Evolutionary conservation across 2,888 invertebrate species (phyloP), one percentile per base, ranked within the genome.

Genomic region (Cryptophagus acutangulus): DNA sequence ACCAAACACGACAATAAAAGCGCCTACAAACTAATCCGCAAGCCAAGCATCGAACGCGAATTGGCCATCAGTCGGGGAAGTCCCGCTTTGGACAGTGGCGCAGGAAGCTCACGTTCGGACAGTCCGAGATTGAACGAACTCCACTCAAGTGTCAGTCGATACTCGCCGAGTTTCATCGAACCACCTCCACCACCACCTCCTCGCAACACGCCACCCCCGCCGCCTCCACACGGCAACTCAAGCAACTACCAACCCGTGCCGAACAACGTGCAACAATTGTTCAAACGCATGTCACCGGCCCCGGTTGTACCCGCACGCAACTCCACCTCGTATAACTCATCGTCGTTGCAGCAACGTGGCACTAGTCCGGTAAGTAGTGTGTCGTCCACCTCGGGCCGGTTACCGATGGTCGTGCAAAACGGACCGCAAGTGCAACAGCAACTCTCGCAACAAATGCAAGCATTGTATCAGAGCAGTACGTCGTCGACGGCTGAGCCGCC

Each of bases 1-100:
- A n/a, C n/a, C n/a, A n/a, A 79, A 50, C 31, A 15, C 41, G 12
- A 41, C 51, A 8, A 39, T 49, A 8, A 45, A 50, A 26, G 8
- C 40, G 13, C n/a, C 26, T 12, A 26, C 4, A 26, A 90, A 69
- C 74, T 91, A 33, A 88, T 84, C 50, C 78, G 91, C 36, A 91
- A 91, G 65, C 88, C 90, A 25, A 91, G 90, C 69, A 78, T 92
- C 51, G 92, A 92, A 71, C 78, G 89, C 34, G 90, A 90, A 66
- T 71, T 86, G 42, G 81, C 77, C 50, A 70, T 82, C 13, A 81
- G 84, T 54, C 78, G 89, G 45, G 86, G 87, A 36, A 90, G 90
- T 65, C 91, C 92, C 5, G 89, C 89, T 13, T 72, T 90, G 44
- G 90, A 90, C 63, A 88, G 87, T 38, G 90, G 89, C 12, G 89